These are phyloP conservation scores for Dicyrtomina minuta DNA, from an alignment of 2,888 invertebrate genomes.

Conservation along the genomic window DNA sequence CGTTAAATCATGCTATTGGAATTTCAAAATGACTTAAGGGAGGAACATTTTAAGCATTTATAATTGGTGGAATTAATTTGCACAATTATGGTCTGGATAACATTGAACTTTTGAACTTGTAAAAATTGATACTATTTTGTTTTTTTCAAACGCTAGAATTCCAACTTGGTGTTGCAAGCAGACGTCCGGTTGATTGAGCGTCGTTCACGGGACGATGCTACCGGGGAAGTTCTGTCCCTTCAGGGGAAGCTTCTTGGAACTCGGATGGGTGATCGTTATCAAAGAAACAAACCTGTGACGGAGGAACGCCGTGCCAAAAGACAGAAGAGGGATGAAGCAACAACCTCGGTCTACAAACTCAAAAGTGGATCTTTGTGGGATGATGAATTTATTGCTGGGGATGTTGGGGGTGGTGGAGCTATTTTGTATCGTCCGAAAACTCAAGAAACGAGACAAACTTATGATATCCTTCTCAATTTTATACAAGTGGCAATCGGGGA, in stretches of 20 bases:
- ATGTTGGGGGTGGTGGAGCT: constrained; percentile 67
- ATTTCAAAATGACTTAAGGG: background rate
- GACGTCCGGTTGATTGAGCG: constrained; percentile 96
- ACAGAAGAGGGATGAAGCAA: constrained; percentile 85
- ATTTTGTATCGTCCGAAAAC: constrained; percentile 95
- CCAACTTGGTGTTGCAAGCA: constrained; percentile 98
- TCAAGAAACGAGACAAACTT: constrained; percentile 95
- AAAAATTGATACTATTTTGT: background rate
- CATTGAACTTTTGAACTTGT: background rate
- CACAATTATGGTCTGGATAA: no score
- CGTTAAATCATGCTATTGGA: no score
- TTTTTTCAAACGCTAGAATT: constrained; percentile 72
- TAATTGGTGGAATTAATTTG: background rate
- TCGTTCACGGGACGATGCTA: constrained; percentile 96
- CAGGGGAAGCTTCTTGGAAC: constrained; percentile 86
- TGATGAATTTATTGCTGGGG: constrained; percentile 68
- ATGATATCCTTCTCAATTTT: constrained; percentile 91
- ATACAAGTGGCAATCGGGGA: constrained; percentile 97
- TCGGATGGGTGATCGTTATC: constrained; percentile 94
- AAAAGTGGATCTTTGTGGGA: constrained; percentile 47
- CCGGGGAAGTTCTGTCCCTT: constrained; percentile 95
- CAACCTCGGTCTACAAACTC: constrained; percentile 47
- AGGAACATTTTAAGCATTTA: background rate
- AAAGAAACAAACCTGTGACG: constrained; percentile 87
- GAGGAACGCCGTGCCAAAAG: constrained; percentile 90